Percentiles rank a stretch among this genome's conserved stretches.
phyloP scores from a whole-genome alignment of 2,113 vertebrate species.

The Pterocles orientalis region DNA sequence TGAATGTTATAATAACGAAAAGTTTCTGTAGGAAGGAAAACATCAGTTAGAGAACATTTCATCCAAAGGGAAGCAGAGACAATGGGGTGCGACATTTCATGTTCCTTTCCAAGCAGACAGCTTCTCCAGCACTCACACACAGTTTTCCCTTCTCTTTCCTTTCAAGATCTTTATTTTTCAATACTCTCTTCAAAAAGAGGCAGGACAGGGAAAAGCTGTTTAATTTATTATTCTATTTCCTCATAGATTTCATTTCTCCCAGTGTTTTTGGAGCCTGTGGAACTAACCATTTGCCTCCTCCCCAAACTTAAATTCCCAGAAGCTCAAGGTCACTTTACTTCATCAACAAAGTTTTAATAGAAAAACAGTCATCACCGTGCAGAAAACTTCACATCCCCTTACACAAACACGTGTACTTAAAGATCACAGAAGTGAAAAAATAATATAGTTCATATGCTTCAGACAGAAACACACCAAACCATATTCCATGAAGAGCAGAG shows the following conservation, averaged over 20 bases:
- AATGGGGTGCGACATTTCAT: not conserved
- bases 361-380: not conserved
- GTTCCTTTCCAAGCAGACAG: not conserved
- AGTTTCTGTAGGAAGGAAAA: conserved; percentile 88
- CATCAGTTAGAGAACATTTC: conserved; percentile 38
- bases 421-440: not conserved
- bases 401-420: not conserved
- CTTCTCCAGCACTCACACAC: not conserved
- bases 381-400: not conserved
- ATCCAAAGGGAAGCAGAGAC: conserved; percentile 19
- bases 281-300: conserved; percentile 29
- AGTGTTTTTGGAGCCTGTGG: conserved; percentile 5
- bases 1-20: conserved; percentile 93
- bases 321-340: conserved; percentile 56
- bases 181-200: not conserved
- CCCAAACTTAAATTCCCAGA: conserved; percentile 27
- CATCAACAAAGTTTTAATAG: not conserved
- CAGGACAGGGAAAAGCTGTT: not conserved
- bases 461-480: not conserved
- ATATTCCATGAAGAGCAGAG: not conserved
- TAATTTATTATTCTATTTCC: not conserved
- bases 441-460: not conserved
- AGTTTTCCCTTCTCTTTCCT: not conserved
- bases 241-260: not conserved
- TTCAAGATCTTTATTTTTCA: not conserved